Base-by-base conservation (phyloP, 2,113 vertebrate species). In the Aptenodytes patagonicus region DNA sequence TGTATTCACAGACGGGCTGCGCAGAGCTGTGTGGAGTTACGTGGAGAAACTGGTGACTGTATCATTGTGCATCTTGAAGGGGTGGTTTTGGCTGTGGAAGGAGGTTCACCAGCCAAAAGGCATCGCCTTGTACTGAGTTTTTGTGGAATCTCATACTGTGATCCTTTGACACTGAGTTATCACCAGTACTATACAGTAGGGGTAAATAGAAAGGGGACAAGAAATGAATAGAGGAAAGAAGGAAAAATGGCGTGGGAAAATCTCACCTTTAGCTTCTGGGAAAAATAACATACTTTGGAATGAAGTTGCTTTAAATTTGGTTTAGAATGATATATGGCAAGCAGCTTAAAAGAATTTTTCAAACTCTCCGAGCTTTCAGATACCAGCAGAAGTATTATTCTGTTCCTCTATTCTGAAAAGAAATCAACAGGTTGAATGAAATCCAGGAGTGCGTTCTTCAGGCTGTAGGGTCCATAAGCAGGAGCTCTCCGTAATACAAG, bases 401-500 rank as follows among this genome's bases (percentile, higher is more conserved):
- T 54, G 40, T 49, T 10, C 15, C 6, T 65, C 5, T 31, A 3
- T 52, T 78, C 60, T 38, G 77, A 58, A 52, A 75, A 71, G n/a
- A 68, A 91, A 44, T 70, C 16, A 38, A 18, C 38, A 57, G 10
- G 20, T 34, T 68, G 40, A 60, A 40, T 61, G 26, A 55, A 71
- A 21, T 24, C 6, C 6, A 36, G 29, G 38, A 78, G 44, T 7
- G 28, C 1, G 2, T 46, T 65, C 46, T 51, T 36, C 47, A 83
- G 44, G 17, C 68, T 76, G 44, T 16, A 20, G 40, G 26, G 29
- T 1, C 36, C 15, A 1, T 12, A 36, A 51, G 31, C n/a, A 49
- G 34, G 52, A 42, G 26, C 17, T 69, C 36, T 62, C 10, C 1
- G 0, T n/a, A 38, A 17, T 8, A 12, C 1, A 0, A 11, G 22